Conservation (phyloP, 2,797 vertebrate species). For the Oceanodroma leucorhoa region DNA sequence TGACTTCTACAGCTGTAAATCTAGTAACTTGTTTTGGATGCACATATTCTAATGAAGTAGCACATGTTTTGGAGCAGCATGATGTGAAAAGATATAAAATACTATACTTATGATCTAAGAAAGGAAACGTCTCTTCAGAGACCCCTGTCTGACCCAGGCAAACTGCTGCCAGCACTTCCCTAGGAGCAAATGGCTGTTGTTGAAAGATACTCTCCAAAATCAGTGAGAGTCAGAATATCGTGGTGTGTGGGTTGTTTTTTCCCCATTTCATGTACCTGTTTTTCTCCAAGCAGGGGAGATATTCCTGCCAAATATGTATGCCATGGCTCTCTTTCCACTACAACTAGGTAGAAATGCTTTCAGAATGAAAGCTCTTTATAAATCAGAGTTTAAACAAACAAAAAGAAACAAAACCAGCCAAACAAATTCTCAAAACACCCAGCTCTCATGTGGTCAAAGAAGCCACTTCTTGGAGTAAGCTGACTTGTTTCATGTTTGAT, state of each 20-base stretch:
- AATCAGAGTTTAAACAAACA: conserved; percentile 17
- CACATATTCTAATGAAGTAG: neutral
- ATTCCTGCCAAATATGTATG: neutral
- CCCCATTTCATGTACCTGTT: neutral
- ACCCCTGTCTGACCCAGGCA: neutral
- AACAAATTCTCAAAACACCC: conserved; percentile 19
- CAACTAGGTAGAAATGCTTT: conserved; percentile 14
- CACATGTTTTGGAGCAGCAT: neutral
- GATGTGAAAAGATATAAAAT: neutral
- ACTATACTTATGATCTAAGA: neutral
- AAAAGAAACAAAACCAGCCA: conserved; percentile 5
- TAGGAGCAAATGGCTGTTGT: neutral
- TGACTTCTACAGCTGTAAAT: neutral
- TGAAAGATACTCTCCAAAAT: neutral
- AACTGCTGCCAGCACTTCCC: neutral
- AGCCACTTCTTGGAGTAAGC: conserved; percentile 45
- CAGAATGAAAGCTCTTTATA: neutral
- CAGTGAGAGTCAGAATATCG: neutral
- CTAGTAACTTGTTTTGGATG: neutral
- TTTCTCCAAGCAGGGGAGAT: neutral
- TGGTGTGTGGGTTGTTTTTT: neutral
- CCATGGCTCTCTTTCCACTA: neutral
- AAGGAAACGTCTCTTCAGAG: neutral
- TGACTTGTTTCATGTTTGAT: conserved; percentile 57
- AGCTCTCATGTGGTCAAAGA: conserved; percentile 15